Percentiles rank a stretch among this genome's conserved stretches.
phyloP scores from a whole-genome alignment of 2,797 vertebrate species.

The Hylomyscus alleni region DNA sequence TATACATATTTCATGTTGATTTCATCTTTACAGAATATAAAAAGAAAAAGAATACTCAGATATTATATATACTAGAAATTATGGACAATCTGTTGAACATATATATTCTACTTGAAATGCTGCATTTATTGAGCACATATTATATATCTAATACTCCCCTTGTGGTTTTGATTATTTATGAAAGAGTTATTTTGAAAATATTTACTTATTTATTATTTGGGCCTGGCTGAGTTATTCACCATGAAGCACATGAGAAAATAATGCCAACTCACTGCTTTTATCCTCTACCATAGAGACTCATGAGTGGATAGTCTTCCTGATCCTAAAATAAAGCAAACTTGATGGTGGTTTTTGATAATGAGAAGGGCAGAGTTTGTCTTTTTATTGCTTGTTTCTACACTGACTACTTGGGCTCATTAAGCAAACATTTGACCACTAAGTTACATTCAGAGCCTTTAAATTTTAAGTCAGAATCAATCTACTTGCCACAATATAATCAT shows the following conservation, averaged over 20 bases:
- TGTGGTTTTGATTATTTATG: neutral
- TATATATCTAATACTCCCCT: neutral
- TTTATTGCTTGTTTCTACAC: neutral
- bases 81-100: no score
- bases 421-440: neutral
- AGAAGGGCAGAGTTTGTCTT: neutral
- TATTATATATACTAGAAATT: no score
- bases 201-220: neutral
- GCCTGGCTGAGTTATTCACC: neutral
- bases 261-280: neutral
- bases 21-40: slow-evolving; percentile 6
- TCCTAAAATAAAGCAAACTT: neutral
- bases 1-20: neutral
- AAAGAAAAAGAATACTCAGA: neutral
- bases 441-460: neutral
- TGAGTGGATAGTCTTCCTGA: neutral
- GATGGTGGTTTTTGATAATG: neutral
- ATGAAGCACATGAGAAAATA: no score
- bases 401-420: neutral
- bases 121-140: neutral
- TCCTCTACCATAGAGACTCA: neutral
- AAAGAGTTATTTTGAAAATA: neutral
- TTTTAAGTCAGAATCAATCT: neutral
- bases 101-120: slow-evolving; percentile 1
- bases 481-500: no score